Conservation (phyloP, 2,113 vertebrate species). For the Myodes glareolus region DNA sequence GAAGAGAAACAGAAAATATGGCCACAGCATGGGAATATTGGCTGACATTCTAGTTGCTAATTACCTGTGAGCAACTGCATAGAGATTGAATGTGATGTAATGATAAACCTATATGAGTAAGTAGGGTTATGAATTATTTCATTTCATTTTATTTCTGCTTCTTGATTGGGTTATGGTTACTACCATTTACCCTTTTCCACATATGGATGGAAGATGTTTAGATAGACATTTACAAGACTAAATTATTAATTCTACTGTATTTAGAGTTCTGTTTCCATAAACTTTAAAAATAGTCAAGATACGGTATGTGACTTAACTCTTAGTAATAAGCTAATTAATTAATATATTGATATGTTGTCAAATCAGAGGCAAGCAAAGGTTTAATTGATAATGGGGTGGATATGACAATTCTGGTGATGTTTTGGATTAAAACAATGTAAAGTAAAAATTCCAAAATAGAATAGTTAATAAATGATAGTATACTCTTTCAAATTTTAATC, state of each 20-base stretch:
- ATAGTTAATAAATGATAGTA: background rate
- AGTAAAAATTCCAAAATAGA: background rate
- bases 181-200: background rate
- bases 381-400: background rate
- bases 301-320: background rate
- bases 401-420: background rate
- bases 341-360: background rate
- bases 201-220: background rate
- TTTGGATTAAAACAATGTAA: constrained; percentile 7
- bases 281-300: background rate
- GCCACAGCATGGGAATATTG: background rate
- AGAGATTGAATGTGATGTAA: background rate
- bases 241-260: background rate
- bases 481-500: background rate
- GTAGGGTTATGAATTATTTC: background rate
- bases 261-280: background rate
- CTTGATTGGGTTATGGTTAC: background rate
- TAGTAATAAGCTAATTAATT: constrained; percentile 9
- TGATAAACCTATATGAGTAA: background rate
- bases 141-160: background rate
- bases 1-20: constrained; percentile 13
- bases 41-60: constrained; percentile 19
- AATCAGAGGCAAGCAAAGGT: background rate
- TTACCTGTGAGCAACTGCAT: background rate
- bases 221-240: background rate